Conservation (phyloP, 1,140 invertebrate species). For the Leptoteleia sp. region DNA sequence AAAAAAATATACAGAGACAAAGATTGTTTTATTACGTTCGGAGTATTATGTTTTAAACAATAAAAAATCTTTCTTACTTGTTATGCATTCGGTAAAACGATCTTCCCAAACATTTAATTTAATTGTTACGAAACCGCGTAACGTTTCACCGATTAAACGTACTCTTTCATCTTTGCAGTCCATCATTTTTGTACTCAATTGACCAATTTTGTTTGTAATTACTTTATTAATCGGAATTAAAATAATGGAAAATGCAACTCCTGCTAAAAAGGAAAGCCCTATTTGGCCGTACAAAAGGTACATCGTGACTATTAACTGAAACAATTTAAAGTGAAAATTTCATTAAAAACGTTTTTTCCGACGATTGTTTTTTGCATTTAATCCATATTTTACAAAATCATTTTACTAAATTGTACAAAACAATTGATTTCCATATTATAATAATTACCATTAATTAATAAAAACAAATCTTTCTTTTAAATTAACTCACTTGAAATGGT, state of each 20-base stretch:
- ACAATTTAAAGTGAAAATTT: too few species aligned
- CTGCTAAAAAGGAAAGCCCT: slow-evolving; percentile 94
- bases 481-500: slow-evolving; percentile 89
- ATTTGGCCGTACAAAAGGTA: slow-evolving; percentile 93
- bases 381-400: too few species aligned
- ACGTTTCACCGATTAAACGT: slow-evolving; percentile 92
- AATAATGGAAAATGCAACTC: slow-evolving; percentile 91
- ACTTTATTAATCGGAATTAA: slow-evolving; percentile 97
- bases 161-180: slow-evolving; percentile 94
- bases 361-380: too few species aligned
- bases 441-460: too few species aligned
- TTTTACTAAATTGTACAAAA: too few species aligned
- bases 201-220: slow-evolving; percentile 94
- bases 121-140: slow-evolving; percentile 92
- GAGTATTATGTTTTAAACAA: neutral
- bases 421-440: too few species aligned
- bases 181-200: slow-evolving; percentile 94
- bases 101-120: slow-evolving; percentile 97
- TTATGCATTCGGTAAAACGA: slow-evolving; percentile 86
- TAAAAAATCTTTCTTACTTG: slow-evolving; percentile 67
- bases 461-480: too few species aligned
- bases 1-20: too few species aligned
- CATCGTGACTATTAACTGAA: slow-evolving; percentile 88
- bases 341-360: too few species aligned
- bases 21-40: too few species aligned